Evolutionary conservation across 2,797 vertebrate species (phyloP), one percentile per base, ranked within the genome.

Genomic region (Rhabdomys pumilio): DNA sequence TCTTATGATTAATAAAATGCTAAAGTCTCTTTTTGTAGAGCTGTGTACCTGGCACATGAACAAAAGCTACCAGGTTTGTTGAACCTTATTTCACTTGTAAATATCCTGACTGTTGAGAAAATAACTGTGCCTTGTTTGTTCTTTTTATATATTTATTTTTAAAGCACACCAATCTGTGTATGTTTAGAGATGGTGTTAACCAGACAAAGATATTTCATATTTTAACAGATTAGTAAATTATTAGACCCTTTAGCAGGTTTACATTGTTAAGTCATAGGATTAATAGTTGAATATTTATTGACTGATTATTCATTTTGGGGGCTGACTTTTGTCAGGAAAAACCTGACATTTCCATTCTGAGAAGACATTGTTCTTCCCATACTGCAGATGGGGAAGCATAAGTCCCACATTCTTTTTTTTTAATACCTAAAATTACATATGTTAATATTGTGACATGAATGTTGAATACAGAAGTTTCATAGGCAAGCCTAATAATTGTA

Each of bases 1-100:
- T 93, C 95, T 96, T 96, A 97, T 97, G 95, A 98, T 98, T 97
- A 97, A 97, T 96, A 98, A 97, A 97, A 98, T 87, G 82, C 84
- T 96, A 31, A 92, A 94, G 82, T 96, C 81, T 96, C 8, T 1
- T 96, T 94, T 97, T 96, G 84, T 93, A 86, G 38, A 90, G 24
- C 85, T 86, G 73, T 50, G 50, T 65, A 87, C 73, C 88, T 97
- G 96, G 92, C 89, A 95, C 59, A 65, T 85, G 89, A 95, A 94
- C 80, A 96, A 95, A 97, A 97, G 50, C 44, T 95, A 81, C 89
- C 87, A 92, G 95, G 75, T 94, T 97, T 96, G 92, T 97, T 97
- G 79, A 91, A 82, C 95, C 63, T 88, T 96, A 44, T 94, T 96
- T 96, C 95, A 47, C 77, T 94, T 96, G 85, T 72, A 96, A 92